Evolutionary conservation across 2,888 invertebrate genomes (phyloP), one percentile per base, ranked within the genome.

Genomic region (Hermaeophaga mercurialis): DNA sequence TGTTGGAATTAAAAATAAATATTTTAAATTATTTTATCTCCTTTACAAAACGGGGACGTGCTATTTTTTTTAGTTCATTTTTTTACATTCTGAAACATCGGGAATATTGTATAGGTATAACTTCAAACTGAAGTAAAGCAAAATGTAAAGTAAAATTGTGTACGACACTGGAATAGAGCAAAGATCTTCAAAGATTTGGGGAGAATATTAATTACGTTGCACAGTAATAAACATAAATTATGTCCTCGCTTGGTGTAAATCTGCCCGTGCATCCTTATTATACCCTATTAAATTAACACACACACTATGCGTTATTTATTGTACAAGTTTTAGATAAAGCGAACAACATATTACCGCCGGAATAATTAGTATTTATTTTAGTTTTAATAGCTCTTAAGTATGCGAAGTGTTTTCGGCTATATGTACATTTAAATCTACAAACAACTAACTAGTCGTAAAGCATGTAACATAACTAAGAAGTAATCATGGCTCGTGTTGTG

Each of bases 201-300:
- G 58, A 22, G 62, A 67, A 69, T 69, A 68, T 68, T 70, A 69
- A 70, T 70, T 69, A 62, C 67, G 43, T 56, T 57, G 61, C 58
- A 46, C 54, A 54, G 68, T 66, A 62, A 69, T 68, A 67, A 67
- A 68, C 68, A 64, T 70, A 69, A 67, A 69, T 69, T 65, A 65
- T 61, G 52, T 48, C 54, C 58, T 49, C 55, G 49, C 54, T 53
- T 58, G 56, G 64, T 65, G 66, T 68, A 65, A 67, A 70, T 69
- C 66, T 68, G 64, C 65, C 49, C 56, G 46, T 50, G 61, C 59
- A 67, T 67, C 66, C 66, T 68, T 66, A 64, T 66, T 67, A 62
- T 56, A 58, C 58, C 59, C 60, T 52, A 63, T 63, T 63, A 65
- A 64, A 65, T 64, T 59, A 62, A 53, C 62, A 63, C 60, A n/a